phyloP scores from a whole-genome alignment of 2,888 invertebrate species.

The Pocota personata region DNA sequence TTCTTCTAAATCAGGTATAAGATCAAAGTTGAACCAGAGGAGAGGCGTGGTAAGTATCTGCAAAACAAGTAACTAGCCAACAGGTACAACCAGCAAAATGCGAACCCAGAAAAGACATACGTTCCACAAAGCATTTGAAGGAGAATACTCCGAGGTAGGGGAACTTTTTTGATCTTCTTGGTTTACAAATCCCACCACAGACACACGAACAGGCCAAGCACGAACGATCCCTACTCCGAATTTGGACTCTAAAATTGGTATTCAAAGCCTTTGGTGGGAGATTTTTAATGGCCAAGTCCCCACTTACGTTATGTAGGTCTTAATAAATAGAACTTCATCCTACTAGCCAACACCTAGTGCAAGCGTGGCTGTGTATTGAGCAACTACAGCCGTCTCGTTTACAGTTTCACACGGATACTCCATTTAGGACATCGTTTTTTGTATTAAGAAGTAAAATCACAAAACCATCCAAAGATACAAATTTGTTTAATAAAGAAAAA shows the following conservation, averaged over 20 bases:
- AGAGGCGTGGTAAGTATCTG: constrained; percentile 23
- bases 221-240: constrained; percentile 49
- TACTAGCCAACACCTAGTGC: constrained; percentile 83
- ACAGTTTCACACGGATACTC: constrained; percentile 67
- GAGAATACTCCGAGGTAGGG: constrained; percentile 52
- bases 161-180: constrained; percentile 19
- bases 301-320: constrained; percentile 80
- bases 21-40: constrained; percentile 61
- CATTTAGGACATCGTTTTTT: constrained; percentile 71
- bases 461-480: constrained; percentile 3
- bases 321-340: constrained; percentile 83
- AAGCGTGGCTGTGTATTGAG: constrained; percentile 83
- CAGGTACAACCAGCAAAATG: constrained; percentile 15
- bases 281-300: constrained; percentile 76
- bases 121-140: constrained; percentile 48
- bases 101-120: constrained; percentile 49
- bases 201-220: constrained; percentile 12
- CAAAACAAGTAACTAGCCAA: constrained; percentile 2
- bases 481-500: constrained; percentile 22
- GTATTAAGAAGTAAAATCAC: constrained; percentile 70
- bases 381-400: constrained; percentile 79
- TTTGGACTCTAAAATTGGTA: constrained; percentile 23
- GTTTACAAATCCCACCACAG: constrained; percentile 42
- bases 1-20: constrained; percentile 35
- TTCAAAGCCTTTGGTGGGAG: constrained; percentile 65